Percentiles rank a stretch among this genome's conserved stretches.
phyloP scores from a whole-genome alignment of 2,113 vertebrate genomes.

The Lepus americanus region DNA sequence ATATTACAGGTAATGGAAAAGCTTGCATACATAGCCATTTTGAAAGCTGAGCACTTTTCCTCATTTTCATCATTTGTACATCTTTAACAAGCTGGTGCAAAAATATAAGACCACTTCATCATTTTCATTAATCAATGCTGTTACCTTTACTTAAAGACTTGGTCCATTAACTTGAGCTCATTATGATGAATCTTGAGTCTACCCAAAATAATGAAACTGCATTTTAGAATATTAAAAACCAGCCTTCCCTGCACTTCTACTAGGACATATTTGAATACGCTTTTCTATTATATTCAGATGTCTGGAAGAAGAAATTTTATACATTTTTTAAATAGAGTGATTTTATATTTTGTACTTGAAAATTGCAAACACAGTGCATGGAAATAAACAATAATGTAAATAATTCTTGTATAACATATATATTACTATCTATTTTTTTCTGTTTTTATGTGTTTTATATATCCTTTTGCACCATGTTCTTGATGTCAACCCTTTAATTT shows the following conservation, averaged over 20 bases:
- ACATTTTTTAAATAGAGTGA: neutral
- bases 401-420: neutral
- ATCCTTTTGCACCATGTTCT: neutral
- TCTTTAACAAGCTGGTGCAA: conserved; percentile 7
- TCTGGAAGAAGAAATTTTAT: neutral
- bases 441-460: conserved; percentile 8
- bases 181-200: conserved; percentile 56
- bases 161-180: conserved; percentile 51
- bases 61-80: conserved; percentile 30
- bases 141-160: conserved; percentile 70
- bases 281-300: neutral
- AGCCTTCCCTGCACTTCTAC: neutral
- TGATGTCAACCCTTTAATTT: neutral
- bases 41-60: conserved; percentile 1
- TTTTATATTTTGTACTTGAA: conserved; percentile 56
- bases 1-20: conserved; percentile 7
- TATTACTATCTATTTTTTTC: neutral
- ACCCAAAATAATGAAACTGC: conserved; percentile 28
- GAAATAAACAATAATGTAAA: conserved; percentile 47
- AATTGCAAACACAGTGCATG: neutral
- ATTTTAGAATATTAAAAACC: neutral
- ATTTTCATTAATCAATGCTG: conserved; percentile 57
- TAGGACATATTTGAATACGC: conserved; percentile 27
- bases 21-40: neutral
- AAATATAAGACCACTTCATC: neutral